Percentiles rank a stretch among this genome's conserved stretches.
Conservation (phyloP, 1,140 invertebrate genomes). For the Drosophila tsacasi region DNA sequence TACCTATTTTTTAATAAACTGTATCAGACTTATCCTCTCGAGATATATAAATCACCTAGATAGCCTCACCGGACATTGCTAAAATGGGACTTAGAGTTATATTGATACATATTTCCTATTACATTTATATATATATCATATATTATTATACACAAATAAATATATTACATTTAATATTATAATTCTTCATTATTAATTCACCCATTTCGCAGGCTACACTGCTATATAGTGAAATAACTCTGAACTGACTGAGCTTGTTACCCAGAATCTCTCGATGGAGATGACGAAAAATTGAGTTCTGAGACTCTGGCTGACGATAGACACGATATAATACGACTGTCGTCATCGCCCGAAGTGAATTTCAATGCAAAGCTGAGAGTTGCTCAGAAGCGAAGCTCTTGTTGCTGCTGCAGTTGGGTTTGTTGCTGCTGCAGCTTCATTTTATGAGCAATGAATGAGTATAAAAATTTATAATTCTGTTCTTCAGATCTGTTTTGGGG, state of each 20-base stretch:
- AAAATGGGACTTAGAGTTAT: no score
- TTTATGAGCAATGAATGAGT: constrained; percentile 34
- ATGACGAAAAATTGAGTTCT: constrained; percentile 58
- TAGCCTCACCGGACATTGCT: not conserved
- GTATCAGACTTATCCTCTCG: no score
- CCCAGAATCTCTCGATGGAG: constrained; percentile 39
- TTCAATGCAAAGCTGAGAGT: constrained; percentile 65
- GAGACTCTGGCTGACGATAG: constrained; percentile 47
- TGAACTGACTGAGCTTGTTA: constrained; percentile 24
- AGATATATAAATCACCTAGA: not conserved
- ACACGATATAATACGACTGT: constrained; percentile 52
- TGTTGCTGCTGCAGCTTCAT: constrained; percentile 9
- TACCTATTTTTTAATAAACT: no score
- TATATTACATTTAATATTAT: no score
- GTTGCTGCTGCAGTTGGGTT: constrained; percentile 19
- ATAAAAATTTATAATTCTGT: constrained; percentile 61
- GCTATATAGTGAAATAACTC: constrained; percentile 2
- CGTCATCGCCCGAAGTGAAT: constrained; percentile 73
- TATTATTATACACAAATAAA: no score
- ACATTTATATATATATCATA: no score
- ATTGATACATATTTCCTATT: no score
- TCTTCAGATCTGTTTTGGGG: constrained; percentile 54
- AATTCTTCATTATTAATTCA: not conserved
- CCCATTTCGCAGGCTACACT: no score
- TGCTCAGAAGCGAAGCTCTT: constrained; percentile 23